Percentiles rank a stretch among this genome's conserved stretches.
Conservation (phyloP, 2,888 invertebrate species). For the Allygus modestus region DNA sequence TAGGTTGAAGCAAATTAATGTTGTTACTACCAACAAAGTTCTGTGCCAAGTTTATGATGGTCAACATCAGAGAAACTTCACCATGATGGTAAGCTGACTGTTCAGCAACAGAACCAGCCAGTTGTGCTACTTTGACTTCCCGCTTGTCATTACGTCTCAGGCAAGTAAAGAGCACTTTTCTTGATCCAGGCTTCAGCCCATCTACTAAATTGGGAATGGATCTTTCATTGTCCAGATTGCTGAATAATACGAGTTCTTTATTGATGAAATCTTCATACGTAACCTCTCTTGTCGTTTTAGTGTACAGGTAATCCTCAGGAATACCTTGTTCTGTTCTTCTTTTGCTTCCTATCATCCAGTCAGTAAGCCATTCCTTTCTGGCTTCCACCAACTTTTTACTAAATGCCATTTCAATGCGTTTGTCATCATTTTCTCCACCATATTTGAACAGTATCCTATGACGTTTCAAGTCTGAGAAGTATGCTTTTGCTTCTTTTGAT, state of each 20-base stretch:
- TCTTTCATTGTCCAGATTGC: constrained; percentile 95
- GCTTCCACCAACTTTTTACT: constrained; percentile 97
- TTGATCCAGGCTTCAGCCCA: constrained; percentile 97
- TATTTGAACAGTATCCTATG: constrained; percentile 96
- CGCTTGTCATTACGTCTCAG: constrained; percentile 97
- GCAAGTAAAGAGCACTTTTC: constrained; percentile 97
- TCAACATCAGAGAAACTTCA: constrained; percentile 94
- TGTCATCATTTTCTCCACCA: constrained; percentile 91
- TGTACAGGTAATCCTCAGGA: constrained; percentile 93
- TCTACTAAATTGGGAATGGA: constrained; percentile 90
- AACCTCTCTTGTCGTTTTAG: constrained; percentile 90
- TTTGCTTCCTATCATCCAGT: constrained; percentile 96
- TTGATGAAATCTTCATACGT: constrained; percentile 96
- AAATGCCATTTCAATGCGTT: constrained; percentile 94
- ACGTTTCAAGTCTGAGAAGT: constrained; percentile 96
- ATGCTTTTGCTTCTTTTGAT: constrained; percentile 98
- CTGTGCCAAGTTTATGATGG: constrained; percentile 98
- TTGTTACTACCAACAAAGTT: constrained; percentile 99
- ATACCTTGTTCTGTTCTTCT: constrained; percentile 90
- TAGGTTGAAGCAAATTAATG: constrained; percentile 95
- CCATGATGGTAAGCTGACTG: constrained; percentile 99
- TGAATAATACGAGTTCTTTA: constrained; percentile 96
- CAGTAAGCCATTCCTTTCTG: constrained; percentile 97
- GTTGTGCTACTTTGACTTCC: constrained; percentile 97
- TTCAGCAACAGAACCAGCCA: constrained; percentile 98